A percentile compares a stretch with the other conserved stretches of the same genome.
phyloP scores from a whole-genome alignment of 2,797 vertebrate genomes.

The Hybognathus amarus region DNA sequence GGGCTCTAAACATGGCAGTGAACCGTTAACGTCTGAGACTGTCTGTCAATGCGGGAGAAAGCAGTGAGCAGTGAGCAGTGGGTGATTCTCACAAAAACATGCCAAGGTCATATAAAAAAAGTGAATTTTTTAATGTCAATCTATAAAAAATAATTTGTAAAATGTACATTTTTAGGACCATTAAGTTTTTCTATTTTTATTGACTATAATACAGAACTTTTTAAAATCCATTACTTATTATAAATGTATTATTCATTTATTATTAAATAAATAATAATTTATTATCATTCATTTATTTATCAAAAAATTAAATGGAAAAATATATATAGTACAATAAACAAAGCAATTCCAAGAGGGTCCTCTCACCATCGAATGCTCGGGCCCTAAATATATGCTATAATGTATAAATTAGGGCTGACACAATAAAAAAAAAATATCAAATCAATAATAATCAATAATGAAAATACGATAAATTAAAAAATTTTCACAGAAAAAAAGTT shows the following conservation, averaged over 20 bases:
- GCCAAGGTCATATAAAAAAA: neutral
- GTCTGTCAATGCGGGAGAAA: neutral
- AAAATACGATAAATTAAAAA: neutral
- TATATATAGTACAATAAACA: no score
- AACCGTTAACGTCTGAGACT: constrained; percentile 1
- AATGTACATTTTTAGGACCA: neutral
- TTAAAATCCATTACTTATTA: neutral
- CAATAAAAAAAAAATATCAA: neutral
- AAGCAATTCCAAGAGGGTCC: no score
- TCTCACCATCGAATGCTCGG: no score
- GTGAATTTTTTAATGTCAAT: neutral
- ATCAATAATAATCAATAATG: neutral
- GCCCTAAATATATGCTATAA: neutral
- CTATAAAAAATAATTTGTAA: no score
- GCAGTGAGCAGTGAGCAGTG: neutral
- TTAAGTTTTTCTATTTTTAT: neutral
- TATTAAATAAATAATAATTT: no score
- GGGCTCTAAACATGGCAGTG: neutral
- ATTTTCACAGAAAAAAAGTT: neutral
- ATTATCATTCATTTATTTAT: no score
- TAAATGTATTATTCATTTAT: neutral
- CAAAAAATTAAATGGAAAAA: neutral
- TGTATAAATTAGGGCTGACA: neutral
- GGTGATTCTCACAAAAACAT: constrained; percentile 4
- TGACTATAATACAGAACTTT: neutral